Conservation (phyloP, 2,888 invertebrate species). For the Drosophila algonquin region DNA sequence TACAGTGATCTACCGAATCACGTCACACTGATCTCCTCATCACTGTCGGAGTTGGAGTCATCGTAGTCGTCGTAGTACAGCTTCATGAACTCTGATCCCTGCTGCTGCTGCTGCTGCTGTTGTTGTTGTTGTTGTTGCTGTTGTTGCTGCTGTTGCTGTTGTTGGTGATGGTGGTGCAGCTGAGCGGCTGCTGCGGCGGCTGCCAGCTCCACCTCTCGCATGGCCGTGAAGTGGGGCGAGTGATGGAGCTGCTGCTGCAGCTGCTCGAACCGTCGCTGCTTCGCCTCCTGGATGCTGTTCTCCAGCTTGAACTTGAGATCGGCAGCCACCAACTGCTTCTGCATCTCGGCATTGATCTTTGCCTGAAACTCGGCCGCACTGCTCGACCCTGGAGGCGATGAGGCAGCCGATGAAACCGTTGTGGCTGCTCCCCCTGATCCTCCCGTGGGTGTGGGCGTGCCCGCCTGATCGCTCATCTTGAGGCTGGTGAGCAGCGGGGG, state of each 20-base stretch:
- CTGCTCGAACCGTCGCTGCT: constrained; percentile 75
- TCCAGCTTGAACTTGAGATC: constrained; percentile 82
- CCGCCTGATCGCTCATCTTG: constrained; percentile 76
- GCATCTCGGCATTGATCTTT: constrained; percentile 83
- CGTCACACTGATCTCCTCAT: constrained; percentile 94
- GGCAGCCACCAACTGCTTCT: constrained; percentile 82
- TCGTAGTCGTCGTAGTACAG: constrained; percentile 84
- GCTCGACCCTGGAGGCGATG: constrained; percentile 70
- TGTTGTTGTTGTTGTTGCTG: constrained; percentile 58
- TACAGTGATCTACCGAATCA: constrained; percentile 85
- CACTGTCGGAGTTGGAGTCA: constrained; percentile 88
- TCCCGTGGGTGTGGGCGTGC: constrained; percentile 63
- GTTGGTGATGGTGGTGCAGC: constrained; percentile 79
- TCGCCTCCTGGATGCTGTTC: constrained; percentile 78
- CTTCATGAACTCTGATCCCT: constrained; percentile 81
- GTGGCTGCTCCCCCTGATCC: constrained; percentile 46
- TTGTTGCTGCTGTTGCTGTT: constrained; percentile 72
- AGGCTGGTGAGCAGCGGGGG: constrained; percentile 76
- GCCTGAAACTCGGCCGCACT: constrained; percentile 80
- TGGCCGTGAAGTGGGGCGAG: constrained; percentile 69
- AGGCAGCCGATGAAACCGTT: constrained; percentile 74
- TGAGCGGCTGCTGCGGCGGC: constrained; percentile 74
- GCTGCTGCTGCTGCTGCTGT: constrained; percentile 62
- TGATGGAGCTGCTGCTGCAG: constrained; percentile 68
- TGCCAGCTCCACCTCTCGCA: constrained; percentile 69